These are phyloP conservation scores for Mimachlamys varia DNA, from an alignment of 2,888 invertebrate genomes.

Conservation along the genomic window DNA sequence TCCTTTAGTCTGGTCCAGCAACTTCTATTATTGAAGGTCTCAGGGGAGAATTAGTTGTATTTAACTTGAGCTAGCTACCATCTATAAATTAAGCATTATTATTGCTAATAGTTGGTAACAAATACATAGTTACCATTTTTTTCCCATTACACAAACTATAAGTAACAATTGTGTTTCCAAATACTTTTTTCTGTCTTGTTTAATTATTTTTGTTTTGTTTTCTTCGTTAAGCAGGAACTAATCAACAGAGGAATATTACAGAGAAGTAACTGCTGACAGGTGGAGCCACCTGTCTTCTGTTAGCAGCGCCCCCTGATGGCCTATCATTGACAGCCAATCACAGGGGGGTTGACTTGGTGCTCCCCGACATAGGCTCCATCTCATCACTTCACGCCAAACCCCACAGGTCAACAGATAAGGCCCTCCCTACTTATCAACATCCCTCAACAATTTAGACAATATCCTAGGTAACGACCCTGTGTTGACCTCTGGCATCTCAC, in stretches of 20 bases:
- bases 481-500: not conserved
- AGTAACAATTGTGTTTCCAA: too few relatives aligned
- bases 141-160: too few relatives aligned
- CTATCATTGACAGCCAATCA: slow-evolving; percentile 23
- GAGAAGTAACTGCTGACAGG: not conserved
- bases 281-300: slow-evolving; percentile 31
- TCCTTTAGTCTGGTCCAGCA: too few relatives aligned
- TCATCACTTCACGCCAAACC: not conserved
- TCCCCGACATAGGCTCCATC: not conserved
- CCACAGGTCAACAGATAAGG: slow-evolving; percentile 3
- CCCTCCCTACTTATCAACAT: not conserved
- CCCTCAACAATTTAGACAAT: slow-evolving; percentile 22
- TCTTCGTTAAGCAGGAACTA: not conserved
- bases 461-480: slow-evolving; percentile 8
- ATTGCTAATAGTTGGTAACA: too few relatives aligned
- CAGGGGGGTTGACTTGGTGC: not conserved
- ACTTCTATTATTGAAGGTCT: too few relatives aligned
- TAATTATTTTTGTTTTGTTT: not conserved
- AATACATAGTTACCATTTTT: too few relatives aligned
- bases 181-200: too few relatives aligned
- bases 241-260: not conserved
- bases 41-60: too few relatives aligned
- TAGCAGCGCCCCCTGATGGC: not conserved
- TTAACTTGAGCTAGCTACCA: too few relatives aligned
- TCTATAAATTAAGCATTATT: too few relatives aligned